Percentiles rank a stretch among this genome's conserved stretches.
Conservation (phyloP, 2,888 invertebrate species). For the Gari tellinella region DNA sequence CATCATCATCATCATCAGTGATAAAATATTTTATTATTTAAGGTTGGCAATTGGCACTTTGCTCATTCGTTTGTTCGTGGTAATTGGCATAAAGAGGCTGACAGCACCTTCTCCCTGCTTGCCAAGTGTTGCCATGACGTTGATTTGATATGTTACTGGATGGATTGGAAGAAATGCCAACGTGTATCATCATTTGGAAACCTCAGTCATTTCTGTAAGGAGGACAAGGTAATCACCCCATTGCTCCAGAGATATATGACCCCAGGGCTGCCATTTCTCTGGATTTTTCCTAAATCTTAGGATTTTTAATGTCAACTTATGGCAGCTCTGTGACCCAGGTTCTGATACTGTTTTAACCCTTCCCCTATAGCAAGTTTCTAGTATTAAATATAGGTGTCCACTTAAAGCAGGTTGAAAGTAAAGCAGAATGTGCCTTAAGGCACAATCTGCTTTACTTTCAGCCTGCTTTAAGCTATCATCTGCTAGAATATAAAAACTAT, state of each 20-base stretch:
- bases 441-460: no score
- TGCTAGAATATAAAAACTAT: no score
- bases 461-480: no score
- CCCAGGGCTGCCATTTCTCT: no score
- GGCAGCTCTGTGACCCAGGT: no score
- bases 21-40: conserved; percentile 2
- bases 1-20: no score
- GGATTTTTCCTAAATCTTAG: no score
- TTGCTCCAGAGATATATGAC: not conserved
- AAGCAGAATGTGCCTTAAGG: no score
- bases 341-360: no score
- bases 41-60: conserved; percentile 85
- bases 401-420: no score
- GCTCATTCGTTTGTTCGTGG: conserved; percentile 85
- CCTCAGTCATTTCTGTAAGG: conserved; percentile 81
- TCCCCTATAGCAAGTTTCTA: no score
- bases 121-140: conserved; percentile 85
- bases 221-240: conserved; percentile 77
- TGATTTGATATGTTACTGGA: conserved; percentile 84
- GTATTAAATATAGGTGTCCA: not conserved
- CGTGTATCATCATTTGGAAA: conserved; percentile 82
- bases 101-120: conserved; percentile 83
- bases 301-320: no score
- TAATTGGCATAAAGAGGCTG: conserved; percentile 83
- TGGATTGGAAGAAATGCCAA: conserved; percentile 77